Base-by-base conservation (phyloP, 2,797 vertebrate genomes). In the Thaleichthys pacificus region DNA sequence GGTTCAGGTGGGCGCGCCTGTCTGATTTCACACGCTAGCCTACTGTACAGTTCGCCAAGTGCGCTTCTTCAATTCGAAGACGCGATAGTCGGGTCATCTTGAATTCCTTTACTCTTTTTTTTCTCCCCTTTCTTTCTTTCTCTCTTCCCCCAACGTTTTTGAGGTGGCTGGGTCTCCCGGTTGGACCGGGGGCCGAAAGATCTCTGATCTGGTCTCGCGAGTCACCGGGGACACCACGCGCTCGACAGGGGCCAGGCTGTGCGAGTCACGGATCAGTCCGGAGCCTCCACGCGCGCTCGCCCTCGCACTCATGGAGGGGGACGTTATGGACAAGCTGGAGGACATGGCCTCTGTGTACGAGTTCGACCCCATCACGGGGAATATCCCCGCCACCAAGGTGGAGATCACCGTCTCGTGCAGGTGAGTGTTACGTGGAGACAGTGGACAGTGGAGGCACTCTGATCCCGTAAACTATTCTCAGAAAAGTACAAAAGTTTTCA, bases 321-420 rank as follows among this genome's bases (percentile, higher is more conserved):
- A 93, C 91, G 94, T 89, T 68, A 92, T 94, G 93, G 95, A 96
- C 91, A 95, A 94, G 88, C 90, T 93, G 76, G 94, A 95, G 79
- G 95, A 96, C 90, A 95, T 95, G 96, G 93, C 95, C 73, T 96
- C 95, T 79, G 92, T 96, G 87, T 94, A 94, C 80, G 93, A 93
- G 87, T 95, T 96, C 88, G 96, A 97, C 87, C 96, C 95, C 69
- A 92, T 97, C 79, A 92, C 92, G 69, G 95, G 94, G 69, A 95
- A 94, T 91, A 95, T 97, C 79, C 96, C 97, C 24, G 96, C 96
- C 81, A 97, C 97, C 73, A 97, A 97, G 88, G 96, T 98, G 85
- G 97, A 98, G 85, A 93, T 98, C 87, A 97, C 96, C 47, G 96
- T 98, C 75, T 98, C 97, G 57, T 98, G 96, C 95, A 96, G 97